Conservation (phyloP, 1,140 invertebrate species). For the Pseudomyrmex pallidus region DNA sequence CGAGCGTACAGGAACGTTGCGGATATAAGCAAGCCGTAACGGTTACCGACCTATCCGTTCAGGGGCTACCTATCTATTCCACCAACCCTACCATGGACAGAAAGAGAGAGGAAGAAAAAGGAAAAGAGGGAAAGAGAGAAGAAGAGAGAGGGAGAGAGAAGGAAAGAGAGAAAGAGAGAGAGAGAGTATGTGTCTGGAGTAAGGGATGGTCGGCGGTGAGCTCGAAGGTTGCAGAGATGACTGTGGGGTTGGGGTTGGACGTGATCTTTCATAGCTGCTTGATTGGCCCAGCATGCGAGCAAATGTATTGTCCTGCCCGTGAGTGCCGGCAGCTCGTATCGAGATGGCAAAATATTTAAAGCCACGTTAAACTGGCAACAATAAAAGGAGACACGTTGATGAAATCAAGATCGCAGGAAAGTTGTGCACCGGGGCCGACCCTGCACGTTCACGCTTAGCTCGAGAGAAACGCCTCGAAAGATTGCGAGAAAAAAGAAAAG, state of each 20-base stretch:
- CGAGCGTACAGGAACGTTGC: slow-evolving; percentile 37
- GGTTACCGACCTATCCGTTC: slow-evolving; percentile 70
- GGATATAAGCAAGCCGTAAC: slow-evolving; percentile 76
- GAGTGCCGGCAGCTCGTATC: too few relatives aligned
- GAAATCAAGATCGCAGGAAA: slow-evolving; percentile 83
- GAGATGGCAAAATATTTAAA: slow-evolving; percentile 83
- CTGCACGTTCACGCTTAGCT: slow-evolving; percentile 67
- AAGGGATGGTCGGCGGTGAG: slow-evolving; percentile 70
- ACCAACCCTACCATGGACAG: slow-evolving; percentile 52
- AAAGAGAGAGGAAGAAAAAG: slow-evolving; percentile 1
- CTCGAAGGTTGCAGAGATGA: slow-evolving; percentile 71
- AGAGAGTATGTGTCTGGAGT: slow-evolving; percentile 48
- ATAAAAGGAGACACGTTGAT: slow-evolving; percentile 84
- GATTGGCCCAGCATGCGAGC: slow-evolving; percentile 77
- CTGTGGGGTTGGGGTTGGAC: slow-evolving; percentile 77
- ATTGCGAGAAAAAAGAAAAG: slow-evolving; percentile 20
- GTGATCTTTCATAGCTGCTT: slow-evolving; percentile 85
- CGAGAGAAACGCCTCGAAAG: slow-evolving; percentile 47
- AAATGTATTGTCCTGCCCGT: slow-evolving; percentile 78
- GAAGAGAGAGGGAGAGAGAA: neutral
- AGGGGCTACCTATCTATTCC: slow-evolving; percentile 64
- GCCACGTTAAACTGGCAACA: slow-evolving; percentile 78
- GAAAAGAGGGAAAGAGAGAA: neutral
- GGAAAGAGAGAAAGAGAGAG: neutral
- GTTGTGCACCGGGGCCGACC: slow-evolving; percentile 71